Conservation (phyloP, 2,113 vertebrate genomes). For the Clarias macrocephalus region DNA sequence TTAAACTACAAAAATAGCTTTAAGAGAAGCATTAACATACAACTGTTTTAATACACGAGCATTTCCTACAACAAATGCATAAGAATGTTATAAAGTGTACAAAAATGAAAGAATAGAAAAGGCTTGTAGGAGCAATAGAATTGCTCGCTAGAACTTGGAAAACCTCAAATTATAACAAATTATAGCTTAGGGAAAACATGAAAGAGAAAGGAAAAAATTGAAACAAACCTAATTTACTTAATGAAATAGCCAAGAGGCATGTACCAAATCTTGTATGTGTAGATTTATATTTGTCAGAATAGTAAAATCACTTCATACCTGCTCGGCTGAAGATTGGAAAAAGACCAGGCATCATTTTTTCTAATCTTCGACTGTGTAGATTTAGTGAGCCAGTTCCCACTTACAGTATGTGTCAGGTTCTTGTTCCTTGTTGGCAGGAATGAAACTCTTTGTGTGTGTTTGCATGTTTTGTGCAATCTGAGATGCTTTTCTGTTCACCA, state of each 20-base stretch:
- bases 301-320: background rate
- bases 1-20: background rate
- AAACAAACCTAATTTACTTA: background rate
- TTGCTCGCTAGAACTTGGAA: background rate
- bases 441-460: background rate
- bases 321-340: background rate
- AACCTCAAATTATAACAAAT: background rate
- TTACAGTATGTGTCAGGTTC: background rate
- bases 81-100: background rate
- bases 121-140: background rate
- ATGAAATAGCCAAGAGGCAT: background rate
- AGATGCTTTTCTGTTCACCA: background rate
- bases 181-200: background rate
- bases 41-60: background rate
- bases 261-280: background rate
- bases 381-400: background rate
- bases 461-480: too few relatives aligned
- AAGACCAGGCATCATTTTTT: background rate
- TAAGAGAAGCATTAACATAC: background rate
- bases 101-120: background rate
- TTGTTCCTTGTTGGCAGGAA: background rate
- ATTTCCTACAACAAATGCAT: background rate
- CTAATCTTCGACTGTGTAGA: background rate
- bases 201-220: background rate
- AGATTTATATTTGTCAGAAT: background rate